These are phyloP conservation scores for Kryptopterus vitreolus DNA, from an alignment of 2,797 vertebrate genomes.

Conservation along the genomic window DNA sequence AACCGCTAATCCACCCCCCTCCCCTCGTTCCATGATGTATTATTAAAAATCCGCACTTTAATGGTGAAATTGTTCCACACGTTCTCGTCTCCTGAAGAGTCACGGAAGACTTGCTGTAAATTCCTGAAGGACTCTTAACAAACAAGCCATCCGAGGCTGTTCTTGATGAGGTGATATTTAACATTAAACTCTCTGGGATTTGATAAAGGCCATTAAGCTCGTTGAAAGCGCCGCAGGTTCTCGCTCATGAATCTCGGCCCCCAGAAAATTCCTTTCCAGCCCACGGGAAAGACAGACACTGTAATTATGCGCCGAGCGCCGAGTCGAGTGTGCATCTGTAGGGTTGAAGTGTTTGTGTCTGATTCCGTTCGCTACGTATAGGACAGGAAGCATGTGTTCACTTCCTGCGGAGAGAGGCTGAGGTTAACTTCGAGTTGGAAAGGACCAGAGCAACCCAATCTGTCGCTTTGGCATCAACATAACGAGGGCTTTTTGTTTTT, in stretches of 20 bases:
- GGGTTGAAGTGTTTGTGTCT: conserved; percentile 23
- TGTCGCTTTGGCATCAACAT: conserved; percentile 51
- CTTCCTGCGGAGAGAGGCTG: conserved; percentile 46
- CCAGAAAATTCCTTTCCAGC: conserved; percentile 27
- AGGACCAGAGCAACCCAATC: conserved; percentile 51
- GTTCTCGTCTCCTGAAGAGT: background rate
- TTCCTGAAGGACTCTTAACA: conserved; percentile 25
- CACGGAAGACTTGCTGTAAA: conserved; percentile 4
- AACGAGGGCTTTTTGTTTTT: background rate
- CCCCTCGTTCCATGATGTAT: background rate
- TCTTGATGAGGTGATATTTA: conserved; percentile 28
- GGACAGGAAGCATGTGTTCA: conserved; percentile 42
- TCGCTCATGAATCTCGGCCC: conserved; percentile 4
- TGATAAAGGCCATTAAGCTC: background rate
- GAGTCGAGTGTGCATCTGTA: conserved; percentile 15
- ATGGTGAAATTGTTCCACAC: conserved; percentile 4
- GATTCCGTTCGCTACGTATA: conserved; percentile 16
- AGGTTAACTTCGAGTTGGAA: conserved; percentile 54
- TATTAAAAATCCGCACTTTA: conserved; percentile 14
- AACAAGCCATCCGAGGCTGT: background rate
- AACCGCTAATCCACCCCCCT: too few relatives aligned
- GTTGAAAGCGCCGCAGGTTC: conserved; percentile 6
- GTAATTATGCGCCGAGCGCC: conserved; percentile 8
- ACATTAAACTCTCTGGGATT: conserved; percentile 21
- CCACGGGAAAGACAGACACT: background rate